phyloP scores from a whole-genome alignment of 2,797 vertebrate species.

The Xenentodon cancila region DNA sequence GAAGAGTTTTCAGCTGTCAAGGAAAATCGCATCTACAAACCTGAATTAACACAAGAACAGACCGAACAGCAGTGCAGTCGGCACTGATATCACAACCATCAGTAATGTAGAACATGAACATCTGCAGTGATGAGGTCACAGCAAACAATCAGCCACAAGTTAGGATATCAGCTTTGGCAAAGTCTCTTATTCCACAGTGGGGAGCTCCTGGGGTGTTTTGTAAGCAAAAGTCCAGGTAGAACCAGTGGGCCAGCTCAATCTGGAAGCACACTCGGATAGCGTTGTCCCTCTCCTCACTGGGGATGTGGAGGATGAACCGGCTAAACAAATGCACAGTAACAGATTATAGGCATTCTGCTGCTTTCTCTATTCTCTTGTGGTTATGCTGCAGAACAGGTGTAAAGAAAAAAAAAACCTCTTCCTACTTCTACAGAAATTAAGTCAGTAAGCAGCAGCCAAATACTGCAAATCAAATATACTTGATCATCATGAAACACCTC shows the following conservation, averaged over 20 bases:
- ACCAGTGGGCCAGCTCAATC: slow-evolving; percentile 99
- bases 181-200: slow-evolving; percentile 98
- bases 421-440: too few species aligned
- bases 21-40: slow-evolving; percentile 51
- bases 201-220: slow-evolving; percentile 96
- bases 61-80: not conserved
- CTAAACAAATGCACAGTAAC: slow-evolving; percentile 69
- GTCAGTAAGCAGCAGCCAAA: too few species aligned
- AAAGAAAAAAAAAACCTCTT: too few species aligned
- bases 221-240: slow-evolving; percentile 99
- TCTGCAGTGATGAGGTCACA: too few species aligned
- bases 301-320: slow-evolving; percentile 99
- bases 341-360: not conserved
- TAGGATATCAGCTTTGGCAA: slow-evolving; percentile 99
- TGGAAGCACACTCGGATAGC: slow-evolving; percentile 98
- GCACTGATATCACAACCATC: too few species aligned
- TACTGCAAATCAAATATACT: too few species aligned
- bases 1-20: slow-evolving; percentile 89
- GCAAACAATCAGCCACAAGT: slow-evolving; percentile 9
- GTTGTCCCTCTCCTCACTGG: slow-evolving; percentile 98
- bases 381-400: too few species aligned
- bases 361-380: too few species aligned
- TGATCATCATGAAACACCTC: too few species aligned
- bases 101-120: too few species aligned
- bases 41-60: not conserved